Percentiles rank a stretch among this genome's conserved stretches.
Conservation (phyloP, 2,113 vertebrate species). For the Phalacrocorax carbo region DNA sequence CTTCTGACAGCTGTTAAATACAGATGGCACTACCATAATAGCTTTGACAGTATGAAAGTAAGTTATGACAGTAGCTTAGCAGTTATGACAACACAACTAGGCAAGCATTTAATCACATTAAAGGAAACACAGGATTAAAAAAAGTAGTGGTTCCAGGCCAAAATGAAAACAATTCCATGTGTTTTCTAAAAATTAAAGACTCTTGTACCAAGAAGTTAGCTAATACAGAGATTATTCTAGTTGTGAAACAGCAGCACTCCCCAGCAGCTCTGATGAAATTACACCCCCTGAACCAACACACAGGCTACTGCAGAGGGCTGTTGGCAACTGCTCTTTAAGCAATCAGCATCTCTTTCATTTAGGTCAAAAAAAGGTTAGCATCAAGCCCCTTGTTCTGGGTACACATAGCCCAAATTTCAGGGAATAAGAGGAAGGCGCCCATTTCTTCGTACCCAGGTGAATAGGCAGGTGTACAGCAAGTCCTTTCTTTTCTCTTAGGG, state of each 20-base stretch:
- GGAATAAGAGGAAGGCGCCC: neutral
- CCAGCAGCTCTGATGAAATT: neutral
- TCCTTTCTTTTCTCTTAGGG: neutral
- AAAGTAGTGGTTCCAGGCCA: neutral
- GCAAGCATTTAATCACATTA: constrained; percentile 25
- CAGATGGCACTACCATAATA: constrained; percentile 13
- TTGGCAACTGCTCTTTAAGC: neutral
- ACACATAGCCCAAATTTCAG: neutral
- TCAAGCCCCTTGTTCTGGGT: neutral
- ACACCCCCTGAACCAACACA: rapidly evolving
- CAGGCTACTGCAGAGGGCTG: neutral
- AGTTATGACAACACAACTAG: constrained; percentile 15
- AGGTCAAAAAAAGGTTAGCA: neutral
- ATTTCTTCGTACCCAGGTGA: neutral
- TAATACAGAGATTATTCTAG: neutral
- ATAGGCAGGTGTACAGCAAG: neutral
- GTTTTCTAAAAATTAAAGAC: neutral
- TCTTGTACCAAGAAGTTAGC: neutral
- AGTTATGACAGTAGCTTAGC: neutral
- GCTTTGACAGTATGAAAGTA: neutral
- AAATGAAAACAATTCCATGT: neutral
- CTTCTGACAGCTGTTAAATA: constrained; percentile 26
- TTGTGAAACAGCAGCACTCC: neutral
- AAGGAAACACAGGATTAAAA: neutral
- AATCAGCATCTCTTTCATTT: neutral